Evolutionary conservation across 1,140 invertebrate species (phyloP), one percentile per base, ranked within the genome.

Genomic region (Drosophila ironensis): DNA sequence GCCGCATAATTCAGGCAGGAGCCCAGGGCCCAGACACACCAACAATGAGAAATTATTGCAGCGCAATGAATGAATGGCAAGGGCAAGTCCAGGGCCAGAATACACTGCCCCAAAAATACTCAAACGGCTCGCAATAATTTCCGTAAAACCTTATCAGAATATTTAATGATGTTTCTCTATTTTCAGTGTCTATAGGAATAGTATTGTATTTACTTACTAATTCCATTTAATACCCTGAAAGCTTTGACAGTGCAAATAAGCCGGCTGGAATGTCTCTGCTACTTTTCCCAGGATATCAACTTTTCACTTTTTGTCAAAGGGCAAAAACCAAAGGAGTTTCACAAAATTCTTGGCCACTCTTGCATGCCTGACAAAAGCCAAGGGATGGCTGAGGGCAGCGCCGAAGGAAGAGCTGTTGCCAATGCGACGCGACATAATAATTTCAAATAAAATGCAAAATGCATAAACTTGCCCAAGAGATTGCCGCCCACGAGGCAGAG

Each of bases 381-480:
- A 12, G 42, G 38, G 6, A 12, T n/a, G 33, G 8, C 12, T 7
- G 27, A 27, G 8, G 27, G 7, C 2, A 17, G 19, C 7, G 48
- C 7, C 22, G n/a, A n/a, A 44, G 35, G 33, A 38, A 61, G 37
- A 16, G 19, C 47, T 33, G 22, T 19, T 59, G 53, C 46, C 48
- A 46, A 22, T 63, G 70, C 80, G 71, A 72, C 80, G 80, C 80
- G 80, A 86, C 80, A 84, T 86, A 84, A 84, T 84, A 84, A 84
- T 86, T 84, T 84, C 74, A 84, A 84, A 84, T 84, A 86, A 84
- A 84, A 84, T 84, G 80, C 80, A 86, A 84, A 86, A 84, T 84
- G 80, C 80, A 84, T 84, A 84, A 70, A 72, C 70, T 72, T 72
- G 48, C 50, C 57, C 70, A 56, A 24, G 70, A 64, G 70, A 72